Evolutionary conservation across 2,797 vertebrate genomes (phyloP).

Genomic region (Hippopotamyrus pictus): DNA sequence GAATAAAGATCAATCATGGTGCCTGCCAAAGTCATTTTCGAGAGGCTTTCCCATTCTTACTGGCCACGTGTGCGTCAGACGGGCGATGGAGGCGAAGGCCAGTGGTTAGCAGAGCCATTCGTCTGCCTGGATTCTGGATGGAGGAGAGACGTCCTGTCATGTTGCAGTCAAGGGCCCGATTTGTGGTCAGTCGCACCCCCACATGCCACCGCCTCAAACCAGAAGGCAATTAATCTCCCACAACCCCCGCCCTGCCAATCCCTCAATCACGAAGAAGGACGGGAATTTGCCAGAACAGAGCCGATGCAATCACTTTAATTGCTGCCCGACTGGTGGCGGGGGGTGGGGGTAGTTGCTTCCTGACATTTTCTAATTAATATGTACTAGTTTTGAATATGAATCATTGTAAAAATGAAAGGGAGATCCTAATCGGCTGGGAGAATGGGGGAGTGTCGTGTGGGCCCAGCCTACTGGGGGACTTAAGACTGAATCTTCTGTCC

Average conservation of each 20-base stretch:
- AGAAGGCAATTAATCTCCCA: not conserved
- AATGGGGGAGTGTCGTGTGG: not conserved
- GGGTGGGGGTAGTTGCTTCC: not conserved
- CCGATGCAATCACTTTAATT: slow-evolving; percentile 11
- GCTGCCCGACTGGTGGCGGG: not conserved
- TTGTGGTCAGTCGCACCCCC: not conserved
- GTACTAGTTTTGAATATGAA: slow-evolving; percentile 15
- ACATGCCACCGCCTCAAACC: not conserved
- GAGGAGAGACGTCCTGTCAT: not conserved
- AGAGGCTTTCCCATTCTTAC: not conserved
- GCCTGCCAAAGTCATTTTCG: not conserved
- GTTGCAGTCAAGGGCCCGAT: not conserved
- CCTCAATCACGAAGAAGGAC: not conserved
- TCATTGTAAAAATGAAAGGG: not conserved
- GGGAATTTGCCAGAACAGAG: not conserved
- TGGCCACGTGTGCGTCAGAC: not conserved
- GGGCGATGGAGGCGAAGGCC: too few species aligned
- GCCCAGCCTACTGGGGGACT: not conserved
- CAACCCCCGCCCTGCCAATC: not conserved
- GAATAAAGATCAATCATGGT: not conserved
- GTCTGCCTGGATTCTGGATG: not conserved
- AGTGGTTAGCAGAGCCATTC: not conserved
- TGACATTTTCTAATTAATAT: slow-evolving; percentile 19
- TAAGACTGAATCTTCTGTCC: not conserved
- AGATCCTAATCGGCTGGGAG: not conserved